Base-by-base conservation (phyloP, 1,140 invertebrate genomes). In the Polypedilum vanderplanki region DNA sequence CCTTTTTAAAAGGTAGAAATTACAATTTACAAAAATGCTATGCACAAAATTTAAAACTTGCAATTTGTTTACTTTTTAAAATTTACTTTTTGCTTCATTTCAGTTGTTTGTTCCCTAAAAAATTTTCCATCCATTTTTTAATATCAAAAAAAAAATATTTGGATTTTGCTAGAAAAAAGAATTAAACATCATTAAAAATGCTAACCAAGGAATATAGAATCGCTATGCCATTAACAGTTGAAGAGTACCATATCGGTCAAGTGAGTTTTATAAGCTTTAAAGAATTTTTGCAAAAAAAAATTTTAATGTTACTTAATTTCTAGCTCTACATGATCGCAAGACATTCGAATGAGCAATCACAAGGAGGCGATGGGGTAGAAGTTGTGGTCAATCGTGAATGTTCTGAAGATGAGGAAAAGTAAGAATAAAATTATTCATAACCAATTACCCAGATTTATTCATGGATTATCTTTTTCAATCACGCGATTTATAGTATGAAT, bases 291-390 rank as follows among this genome's bases (percentile, higher is more conserved):
- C 24, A 33, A 3, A 33, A 12, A 7, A 40, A 10, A 18, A 22
- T 0, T 73, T 40, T 77, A 12, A 40, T 73, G 24, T 33, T 33
- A 18, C 65, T 76, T 9, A 57, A 75, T 8, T 65, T 76, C 73
- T 95, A 97, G 79, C 85, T 97, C 74, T 97, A 96, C 83, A 97
- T 97, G 95, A 96, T 97, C 79, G 93, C 94, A 5, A 89, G 94
- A 76, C 95, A 97, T 79, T 96, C 94, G 82, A 88, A 91, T 79
- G 94, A 97, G 79, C 94, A 97, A 79, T 95, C 93, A 9, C 90
- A 90, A 78, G 89, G 90, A 75, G 94, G 94, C 7, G 94, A 96
- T 83, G 94, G 94, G n/a, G 94, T 97, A 4, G 94, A 97, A 83
- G 93, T 96, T 1, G 87, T 96, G 17, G 90, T 91, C 75, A 96